phyloP scores from a whole-genome alignment of 2,113 vertebrate genomes.

The Hirundichthys speculiger region DNA sequence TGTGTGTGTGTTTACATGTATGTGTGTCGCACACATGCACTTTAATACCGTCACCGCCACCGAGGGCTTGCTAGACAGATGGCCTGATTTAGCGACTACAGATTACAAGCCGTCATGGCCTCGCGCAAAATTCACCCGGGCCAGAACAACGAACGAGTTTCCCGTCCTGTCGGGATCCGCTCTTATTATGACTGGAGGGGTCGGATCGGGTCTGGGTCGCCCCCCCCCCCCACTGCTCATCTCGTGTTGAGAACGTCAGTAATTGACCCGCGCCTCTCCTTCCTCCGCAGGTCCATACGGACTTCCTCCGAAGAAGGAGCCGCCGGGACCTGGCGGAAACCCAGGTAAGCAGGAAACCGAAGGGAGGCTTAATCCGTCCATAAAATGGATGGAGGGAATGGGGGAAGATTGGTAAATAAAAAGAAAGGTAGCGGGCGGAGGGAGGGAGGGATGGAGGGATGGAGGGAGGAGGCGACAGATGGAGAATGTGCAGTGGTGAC shows the following conservation, averaged over 20 bases:
- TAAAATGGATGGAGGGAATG: slow-evolving; percentile 63
- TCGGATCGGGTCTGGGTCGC: no score
- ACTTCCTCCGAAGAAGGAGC: slow-evolving; percentile 79
- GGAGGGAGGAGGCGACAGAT: slow-evolving; percentile 77
- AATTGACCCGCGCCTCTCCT: slow-evolving; percentile 15
- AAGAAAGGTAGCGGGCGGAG: slow-evolving; percentile 30
- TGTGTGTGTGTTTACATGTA: slow-evolving; percentile 34
- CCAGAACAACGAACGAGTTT: slow-evolving; percentile 58
- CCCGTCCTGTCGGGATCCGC: no score
- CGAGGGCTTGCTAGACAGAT: slow-evolving; percentile 67
- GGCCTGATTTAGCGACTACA: slow-evolving; percentile 68
- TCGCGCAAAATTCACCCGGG: slow-evolving; percentile 54
- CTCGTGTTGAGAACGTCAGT: no score
- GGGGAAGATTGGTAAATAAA: slow-evolving; percentile 48
- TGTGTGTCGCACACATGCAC: slow-evolving; percentile 51
- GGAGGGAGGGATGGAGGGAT: slow-evolving; percentile 47
- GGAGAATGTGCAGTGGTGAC: slow-evolving; percentile 74
- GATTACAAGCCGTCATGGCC: slow-evolving; percentile 70
- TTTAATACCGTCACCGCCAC: slow-evolving; percentile 67
- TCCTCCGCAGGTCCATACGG: slow-evolving; percentile 75
- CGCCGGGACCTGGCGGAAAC: slow-evolving; percentile 78
- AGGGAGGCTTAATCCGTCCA: slow-evolving; percentile 50
- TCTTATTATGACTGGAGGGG: slow-evolving; percentile 39
- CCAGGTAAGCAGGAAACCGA: slow-evolving; percentile 72
- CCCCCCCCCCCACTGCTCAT: no score